Base-by-base conservation (phyloP, 2,797 vertebrate species). In the Hybognathus amarus region DNA sequence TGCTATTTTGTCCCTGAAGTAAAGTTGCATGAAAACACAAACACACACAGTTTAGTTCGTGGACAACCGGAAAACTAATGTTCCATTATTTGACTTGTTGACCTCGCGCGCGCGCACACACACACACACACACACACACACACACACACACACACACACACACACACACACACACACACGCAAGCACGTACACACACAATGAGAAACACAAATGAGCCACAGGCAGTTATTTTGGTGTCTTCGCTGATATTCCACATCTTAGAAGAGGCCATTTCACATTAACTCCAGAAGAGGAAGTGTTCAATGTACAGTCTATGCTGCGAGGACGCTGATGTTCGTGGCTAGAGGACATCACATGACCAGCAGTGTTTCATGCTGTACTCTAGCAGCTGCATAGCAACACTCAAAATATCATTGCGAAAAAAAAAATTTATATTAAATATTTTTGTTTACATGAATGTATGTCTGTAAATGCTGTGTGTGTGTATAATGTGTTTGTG, bases 51-150 rank as follows among this genome's bases (percentile, higher is more conserved):
- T 15, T 56, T 8, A 24, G 56, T 63, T 47, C 70, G 11, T 82
- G 80, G 80, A 82, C 42, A 82, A 15, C 54, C n/a, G 17, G 45
- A 75, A 81, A 63, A 20, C 69, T 50, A 8, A 63, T 27, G 61
- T 67, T 82, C 61, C 70, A 54, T 54, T 30, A 27, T 82, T 54
- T 67, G 61, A 66, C 59, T 8, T 45, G 45, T 30, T 54, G 70
- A 66, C 30, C 30, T n/a, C n/a, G n/a, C n/a, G n/a, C n/a, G n/a
- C n/a, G n/a, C n/a, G n/a, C 12, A 22, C 71, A 36, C 5, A 20
- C 64, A 56, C 66, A 36, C 27, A 52, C 12, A 22, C 71, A 36
- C 5, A 20, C 64, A 56, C 66, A 36, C 27, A 52, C 63, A 38
- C 47, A 18, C 17, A 18, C 6, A 8, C 6, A 20, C 50, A 20